These are phyloP conservation scores for Enteromius mattozi DNA, from an alignment of 2,797 vertebrate genomes.

Conservation along the genomic window DNA sequence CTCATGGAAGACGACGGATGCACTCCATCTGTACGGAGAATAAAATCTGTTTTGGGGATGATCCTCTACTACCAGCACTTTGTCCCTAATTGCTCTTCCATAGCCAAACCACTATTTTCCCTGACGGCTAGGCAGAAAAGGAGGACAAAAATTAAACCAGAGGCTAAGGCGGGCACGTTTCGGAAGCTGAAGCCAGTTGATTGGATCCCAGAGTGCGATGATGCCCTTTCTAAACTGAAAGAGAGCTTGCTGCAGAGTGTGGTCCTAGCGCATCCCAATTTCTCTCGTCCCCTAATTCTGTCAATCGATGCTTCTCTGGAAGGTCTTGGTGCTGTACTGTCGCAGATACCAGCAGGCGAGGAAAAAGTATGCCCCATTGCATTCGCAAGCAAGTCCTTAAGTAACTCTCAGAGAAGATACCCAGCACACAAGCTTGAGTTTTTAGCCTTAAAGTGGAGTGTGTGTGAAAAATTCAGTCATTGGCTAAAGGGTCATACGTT, in stretches of 20 bases:
- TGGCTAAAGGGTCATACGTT: background rate
- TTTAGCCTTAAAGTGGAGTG: slow-evolving; percentile 9
- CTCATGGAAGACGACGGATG: background rate
- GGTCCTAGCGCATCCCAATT: background rate
- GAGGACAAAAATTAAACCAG: background rate
- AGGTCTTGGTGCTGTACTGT: background rate
- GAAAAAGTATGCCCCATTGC: background rate
- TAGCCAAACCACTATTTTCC: slow-evolving; percentile 1
- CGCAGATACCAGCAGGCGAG: background rate
- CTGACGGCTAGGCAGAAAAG: background rate
- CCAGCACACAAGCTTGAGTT: background rate
- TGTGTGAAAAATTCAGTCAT: background rate
- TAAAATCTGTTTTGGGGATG: background rate
- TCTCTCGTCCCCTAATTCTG: background rate
- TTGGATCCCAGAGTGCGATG: background rate
- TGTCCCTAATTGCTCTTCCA: background rate
- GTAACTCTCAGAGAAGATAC: background rate
- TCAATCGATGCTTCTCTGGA: background rate
- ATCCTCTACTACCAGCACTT: background rate
- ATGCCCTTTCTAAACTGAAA: background rate
- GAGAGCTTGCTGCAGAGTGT: background rate
- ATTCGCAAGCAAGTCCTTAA: slow-evolving; percentile 1
- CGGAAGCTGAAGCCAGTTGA: background rate
- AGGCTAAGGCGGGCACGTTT: background rate
- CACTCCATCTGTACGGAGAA: background rate